phyloP scores from a whole-genome alignment of 2,113 vertebrate genomes.

The Leucopternis melanops region DNA sequence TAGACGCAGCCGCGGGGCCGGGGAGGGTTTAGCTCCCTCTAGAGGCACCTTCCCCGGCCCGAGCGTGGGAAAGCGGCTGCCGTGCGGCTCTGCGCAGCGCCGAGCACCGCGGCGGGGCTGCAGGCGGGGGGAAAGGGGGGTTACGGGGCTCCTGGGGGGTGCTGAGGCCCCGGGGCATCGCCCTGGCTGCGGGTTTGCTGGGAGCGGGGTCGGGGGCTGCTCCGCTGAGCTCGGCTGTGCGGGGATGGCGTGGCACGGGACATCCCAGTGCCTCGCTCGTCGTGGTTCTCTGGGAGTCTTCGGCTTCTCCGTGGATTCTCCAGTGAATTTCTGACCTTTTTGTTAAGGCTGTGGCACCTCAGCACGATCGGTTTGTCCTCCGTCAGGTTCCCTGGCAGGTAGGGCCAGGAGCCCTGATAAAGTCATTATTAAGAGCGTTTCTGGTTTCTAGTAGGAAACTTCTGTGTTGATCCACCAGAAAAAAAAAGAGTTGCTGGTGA shows the following conservation, averaged over 20 bases:
- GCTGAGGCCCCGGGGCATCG: neutral
- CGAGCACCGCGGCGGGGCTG: neutral
- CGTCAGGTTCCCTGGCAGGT: fast-evolving
- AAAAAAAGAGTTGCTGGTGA: neutral
- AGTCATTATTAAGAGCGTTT: neutral
- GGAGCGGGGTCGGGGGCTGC: neutral
- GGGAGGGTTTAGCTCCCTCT: no score
- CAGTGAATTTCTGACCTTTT: neutral
- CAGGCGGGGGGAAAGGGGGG: no score
- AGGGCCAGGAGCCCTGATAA: neutral
- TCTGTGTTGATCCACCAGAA: neutral
- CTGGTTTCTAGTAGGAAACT: neutral
- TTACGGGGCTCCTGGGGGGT: neutral
- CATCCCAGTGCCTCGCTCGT: fast-evolving
- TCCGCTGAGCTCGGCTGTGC: neutral
- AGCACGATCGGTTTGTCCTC: fast-evolving
- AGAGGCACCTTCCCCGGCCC: no score
- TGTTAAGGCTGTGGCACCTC: neutral
- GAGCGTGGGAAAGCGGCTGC: no score
- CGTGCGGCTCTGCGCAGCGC: neutral
- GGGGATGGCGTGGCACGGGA: neutral
- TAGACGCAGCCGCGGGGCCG: no score
- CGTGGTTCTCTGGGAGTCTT: fast-evolving
- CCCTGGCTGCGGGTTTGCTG: neutral
- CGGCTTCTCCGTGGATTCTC: neutral